These are phyloP conservation scores for Motacilla tschutschensis DNA, from an alignment of 2,113 vertebrate species.

Conservation along the genomic window DNA sequence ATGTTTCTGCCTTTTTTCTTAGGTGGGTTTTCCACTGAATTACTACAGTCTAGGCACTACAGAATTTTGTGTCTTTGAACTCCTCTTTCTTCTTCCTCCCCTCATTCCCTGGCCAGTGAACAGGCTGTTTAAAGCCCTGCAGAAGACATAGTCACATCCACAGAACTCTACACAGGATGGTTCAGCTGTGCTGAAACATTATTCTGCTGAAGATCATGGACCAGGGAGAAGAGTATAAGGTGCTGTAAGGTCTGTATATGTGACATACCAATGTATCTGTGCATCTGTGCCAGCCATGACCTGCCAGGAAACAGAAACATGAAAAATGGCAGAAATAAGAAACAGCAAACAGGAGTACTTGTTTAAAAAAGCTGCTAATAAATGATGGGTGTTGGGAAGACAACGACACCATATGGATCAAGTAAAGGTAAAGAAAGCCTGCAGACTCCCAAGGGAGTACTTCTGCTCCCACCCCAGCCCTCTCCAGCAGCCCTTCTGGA, in stretches of 20 bases:
- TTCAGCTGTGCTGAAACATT: not conserved
- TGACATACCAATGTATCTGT: not conserved
- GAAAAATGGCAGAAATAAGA: not conserved
- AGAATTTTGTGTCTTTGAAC: not conserved
- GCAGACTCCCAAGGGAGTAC: fast-evolving
- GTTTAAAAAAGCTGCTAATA: not conserved
- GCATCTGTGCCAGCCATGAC: not conserved
- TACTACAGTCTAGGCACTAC: not conserved
- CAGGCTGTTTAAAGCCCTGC: not conserved
- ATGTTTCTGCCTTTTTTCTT: not conserved
- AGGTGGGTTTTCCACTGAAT: not conserved
- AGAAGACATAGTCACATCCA: not conserved
- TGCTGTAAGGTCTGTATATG: not conserved
- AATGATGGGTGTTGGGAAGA: not conserved
- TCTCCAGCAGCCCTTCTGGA: not conserved
- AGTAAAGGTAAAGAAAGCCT: not conserved
- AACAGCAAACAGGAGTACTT: not conserved
- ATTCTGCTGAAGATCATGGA: not conserved
- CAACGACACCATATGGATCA: not conserved
- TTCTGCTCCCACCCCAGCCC: not conserved
- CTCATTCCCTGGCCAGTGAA: not conserved
- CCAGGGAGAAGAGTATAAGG: not conserved
- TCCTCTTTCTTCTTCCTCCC: not conserved
- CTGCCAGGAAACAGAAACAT: not conserved
- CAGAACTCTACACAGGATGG: not conserved